Conservation (phyloP, 2,797 vertebrate genomes). For the Novumbra hubbsi region DNA sequence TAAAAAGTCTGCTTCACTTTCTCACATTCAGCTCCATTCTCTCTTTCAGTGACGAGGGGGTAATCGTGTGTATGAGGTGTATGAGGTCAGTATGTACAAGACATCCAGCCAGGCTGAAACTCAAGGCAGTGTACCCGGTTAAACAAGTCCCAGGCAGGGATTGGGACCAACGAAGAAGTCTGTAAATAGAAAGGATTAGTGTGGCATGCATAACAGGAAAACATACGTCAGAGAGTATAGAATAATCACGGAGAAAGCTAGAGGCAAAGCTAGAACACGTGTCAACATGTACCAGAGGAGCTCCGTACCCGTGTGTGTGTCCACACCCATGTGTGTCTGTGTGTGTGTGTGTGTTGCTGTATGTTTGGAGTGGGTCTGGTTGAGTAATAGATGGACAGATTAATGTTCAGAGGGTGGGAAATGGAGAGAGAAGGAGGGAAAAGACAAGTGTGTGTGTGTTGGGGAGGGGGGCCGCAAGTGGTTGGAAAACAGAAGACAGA, state of each 20-base stretch:
- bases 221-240: constrained; percentile 10
- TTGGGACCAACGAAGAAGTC: not conserved
- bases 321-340: not conserved
- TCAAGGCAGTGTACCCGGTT: not conserved
- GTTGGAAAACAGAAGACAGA: not conserved
- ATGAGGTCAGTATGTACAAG: not conserved
- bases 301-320: constrained; percentile 4
- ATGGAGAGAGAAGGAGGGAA: not conserved
- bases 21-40: not conserved
- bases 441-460: not conserved
- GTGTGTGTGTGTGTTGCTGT: constrained; percentile 5
- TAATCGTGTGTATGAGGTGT: not conserved
- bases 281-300: constrained; percentile 37
- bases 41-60: not conserved
- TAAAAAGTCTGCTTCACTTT: not conserved
- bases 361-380: not conserved
- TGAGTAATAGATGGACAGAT: not conserved
- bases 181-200: constrained; percentile 5
- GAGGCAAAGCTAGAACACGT: constrained; percentile 24
- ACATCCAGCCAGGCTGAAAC: constrained; percentile 5
- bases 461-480: not conserved
- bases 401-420: not conserved
- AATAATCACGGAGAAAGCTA: not conserved
- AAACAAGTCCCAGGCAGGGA: not conserved
- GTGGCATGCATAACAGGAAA: constrained; percentile 23